Percentiles rank a stretch among this genome's conserved stretches.
phyloP scores from a whole-genome alignment of 2,888 invertebrate genomes.

The Pimpla rufipes region DNA sequence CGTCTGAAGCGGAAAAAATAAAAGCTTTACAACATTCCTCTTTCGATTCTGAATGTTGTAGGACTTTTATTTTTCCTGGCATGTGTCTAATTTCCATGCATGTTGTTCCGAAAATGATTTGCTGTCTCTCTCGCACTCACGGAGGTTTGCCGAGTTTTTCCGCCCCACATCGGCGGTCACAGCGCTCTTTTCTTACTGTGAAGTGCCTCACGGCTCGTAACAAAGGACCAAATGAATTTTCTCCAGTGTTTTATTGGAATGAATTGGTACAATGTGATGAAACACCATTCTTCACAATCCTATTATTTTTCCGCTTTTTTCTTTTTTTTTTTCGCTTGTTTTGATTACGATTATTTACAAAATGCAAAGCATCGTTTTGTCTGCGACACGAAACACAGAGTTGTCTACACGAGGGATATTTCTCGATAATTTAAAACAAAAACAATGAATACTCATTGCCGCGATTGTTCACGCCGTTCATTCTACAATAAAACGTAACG shows the following conservation, averaged over 20 bases:
- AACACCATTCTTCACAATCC: constrained; percentile 66
- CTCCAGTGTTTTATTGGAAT: constrained; percentile 78
- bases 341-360: constrained; percentile 70
- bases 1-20: no score
- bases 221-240: constrained; percentile 20
- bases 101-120: no score
- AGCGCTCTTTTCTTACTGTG: no score
- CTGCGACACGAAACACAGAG: constrained; percentile 36
- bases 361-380: constrained; percentile 63
- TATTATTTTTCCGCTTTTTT: constrained; percentile 36
- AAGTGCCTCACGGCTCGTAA: neutral
- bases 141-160: no score
- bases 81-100: no score
- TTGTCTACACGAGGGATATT: constrained; percentile 27
- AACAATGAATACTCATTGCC: constrained; percentile 54
- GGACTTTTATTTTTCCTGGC: no score
- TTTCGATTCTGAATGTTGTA: no score
- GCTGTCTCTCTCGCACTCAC: no score
- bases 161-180: no score
- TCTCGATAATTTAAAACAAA: constrained; percentile 30
- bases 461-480: constrained; percentile 29
- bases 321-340: constrained; percentile 32
- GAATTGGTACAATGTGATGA: constrained; percentile 77
- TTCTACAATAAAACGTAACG: constrained; percentile 40
- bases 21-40: no score